Base-by-base conservation (phyloP, 23 tunicate genomes). In the Aplidium turbinatum region DNA sequence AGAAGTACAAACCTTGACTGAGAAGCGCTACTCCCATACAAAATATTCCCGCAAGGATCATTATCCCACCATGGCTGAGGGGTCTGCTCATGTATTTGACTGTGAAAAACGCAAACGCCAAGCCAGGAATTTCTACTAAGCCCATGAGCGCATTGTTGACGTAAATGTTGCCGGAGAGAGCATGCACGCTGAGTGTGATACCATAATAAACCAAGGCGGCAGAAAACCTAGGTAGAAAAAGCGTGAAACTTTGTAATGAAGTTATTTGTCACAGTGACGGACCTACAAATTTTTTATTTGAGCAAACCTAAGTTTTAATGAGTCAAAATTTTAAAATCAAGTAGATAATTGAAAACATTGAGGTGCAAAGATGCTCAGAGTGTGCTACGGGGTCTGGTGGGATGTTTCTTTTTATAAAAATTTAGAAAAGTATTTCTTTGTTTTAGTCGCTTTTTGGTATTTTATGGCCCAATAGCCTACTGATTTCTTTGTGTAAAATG, bases 1-100 rank as follows among this genome's bases (percentile, higher is more conserved):
- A 22, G 38, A 6, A 31, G 35, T 18, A 64, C 71, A 34, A 19
- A 77, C 82, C 82, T 28, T 39, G 18, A 35, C 47, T 62, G 31
- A 77, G 22, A 1, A 77, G 60, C 11, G 82, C 72, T 27, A 72
- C 82, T 18, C 18, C 47, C 61, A 77, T 3, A 30, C 82, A 77
- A 48, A 48, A 62, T 4, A 62, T 5, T 56, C 72, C 72, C 16
- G 58, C 16, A 11, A 62, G 2, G 29, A 63, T 35, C 82, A 62
- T 62, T 27, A 62, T 33, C 7, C 22, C 57, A 11, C 70, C 82
- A 62, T 62, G 72, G 3, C 45, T 19, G 34, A 33, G 19, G 24
- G 82, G 60, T 30, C 82, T 30, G n/a, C 72, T 77, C 16, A 27
- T 45, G 23, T 61, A 28, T 25, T 40, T 26, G 2, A 77, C 82